Conservation (phyloP, 2,888 invertebrate genomes). For the Anorthoa munda region DNA sequence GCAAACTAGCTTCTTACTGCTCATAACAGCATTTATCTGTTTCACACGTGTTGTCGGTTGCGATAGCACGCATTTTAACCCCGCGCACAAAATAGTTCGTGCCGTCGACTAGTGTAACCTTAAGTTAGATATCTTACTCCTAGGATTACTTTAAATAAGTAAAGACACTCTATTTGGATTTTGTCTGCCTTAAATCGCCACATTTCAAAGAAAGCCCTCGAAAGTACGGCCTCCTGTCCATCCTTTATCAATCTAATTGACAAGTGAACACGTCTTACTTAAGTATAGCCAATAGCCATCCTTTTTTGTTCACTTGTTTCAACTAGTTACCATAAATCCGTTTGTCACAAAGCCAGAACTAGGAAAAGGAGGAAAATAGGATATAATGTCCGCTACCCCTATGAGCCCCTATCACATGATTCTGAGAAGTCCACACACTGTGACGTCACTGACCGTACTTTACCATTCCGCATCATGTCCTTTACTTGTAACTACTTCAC, state of each 20-base stretch:
- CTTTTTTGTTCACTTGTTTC: slow-evolving; percentile 8
- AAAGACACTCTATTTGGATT: background rate
- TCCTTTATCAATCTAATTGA: slow-evolving; percentile 23
- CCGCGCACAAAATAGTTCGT: no score
- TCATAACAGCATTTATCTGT: no score
- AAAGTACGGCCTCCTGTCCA: background rate
- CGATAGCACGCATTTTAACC: no score
- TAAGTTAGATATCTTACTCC: background rate
- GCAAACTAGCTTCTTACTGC: no score
- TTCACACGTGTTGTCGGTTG: no score
- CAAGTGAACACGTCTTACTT: slow-evolving; percentile 9
- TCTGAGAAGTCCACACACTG: background rate
- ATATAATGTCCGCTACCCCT: background rate
- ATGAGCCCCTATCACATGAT: background rate
- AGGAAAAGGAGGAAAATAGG: slow-evolving; percentile 8
- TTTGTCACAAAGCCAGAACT: slow-evolving; percentile 2
- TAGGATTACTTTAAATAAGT: background rate
- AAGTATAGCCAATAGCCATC: slow-evolving; percentile 5
- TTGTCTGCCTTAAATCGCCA: background rate
- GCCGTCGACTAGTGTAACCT: no score
- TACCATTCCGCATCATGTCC: slow-evolving; percentile 24
- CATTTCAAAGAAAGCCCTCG: slow-evolving; percentile 3
- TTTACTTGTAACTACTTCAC: slow-evolving; percentile 7
- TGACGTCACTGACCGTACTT: slow-evolving; percentile 35
- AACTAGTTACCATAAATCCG: slow-evolving; percentile 1